phyloP scores from a whole-genome alignment of 2,797 vertebrate genomes.

The Taenioides sp. region DNA sequence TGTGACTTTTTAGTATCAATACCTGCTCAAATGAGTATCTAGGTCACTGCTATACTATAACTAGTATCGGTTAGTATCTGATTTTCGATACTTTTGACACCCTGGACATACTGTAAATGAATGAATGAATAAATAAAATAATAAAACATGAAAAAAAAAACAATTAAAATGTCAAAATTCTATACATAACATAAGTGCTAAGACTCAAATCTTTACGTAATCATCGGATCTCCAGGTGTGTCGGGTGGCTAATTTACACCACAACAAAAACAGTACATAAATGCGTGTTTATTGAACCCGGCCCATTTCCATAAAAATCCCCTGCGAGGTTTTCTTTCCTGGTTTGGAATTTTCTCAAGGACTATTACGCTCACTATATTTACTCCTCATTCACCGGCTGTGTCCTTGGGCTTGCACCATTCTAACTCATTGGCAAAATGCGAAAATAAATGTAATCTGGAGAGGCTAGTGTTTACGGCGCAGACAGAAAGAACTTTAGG shows the following conservation, averaged over 20 bases:
- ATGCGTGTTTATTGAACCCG: conserved; percentile 43
- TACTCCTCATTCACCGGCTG: conserved; percentile 56
- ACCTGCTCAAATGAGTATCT: too few relatives aligned
- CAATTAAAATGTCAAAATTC: too few relatives aligned
- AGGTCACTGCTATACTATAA: too few relatives aligned
- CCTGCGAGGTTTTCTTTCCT: conserved; percentile 47
- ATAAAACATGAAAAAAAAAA: too few relatives aligned
- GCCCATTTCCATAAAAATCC: conserved; percentile 42
- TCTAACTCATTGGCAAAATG: conserved; percentile 62
- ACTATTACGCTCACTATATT: conserved; percentile 60
- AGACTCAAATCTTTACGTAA: conserved; percentile 16
- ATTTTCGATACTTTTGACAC: too few relatives aligned
- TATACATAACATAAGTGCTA: neutral
- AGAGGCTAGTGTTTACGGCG: conserved; percentile 70
- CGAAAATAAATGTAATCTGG: conserved; percentile 70
- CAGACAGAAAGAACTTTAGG: conserved; percentile 84
- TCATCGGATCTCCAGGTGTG: conserved; percentile 10
- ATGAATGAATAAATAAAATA: too few relatives aligned
- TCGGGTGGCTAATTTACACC: conserved; percentile 8
- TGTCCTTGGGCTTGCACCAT: conserved; percentile 58
- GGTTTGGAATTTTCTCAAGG: conserved; percentile 58
- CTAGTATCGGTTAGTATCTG: too few relatives aligned
- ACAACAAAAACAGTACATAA: conserved; percentile 10
- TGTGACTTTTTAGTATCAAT: too few relatives aligned
- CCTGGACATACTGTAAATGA: too few relatives aligned